Evolutionary conservation across 2,113 vertebrate species (phyloP), one percentile per base, ranked within the genome.

Genomic region (Anseranas semipalmata): DNA sequence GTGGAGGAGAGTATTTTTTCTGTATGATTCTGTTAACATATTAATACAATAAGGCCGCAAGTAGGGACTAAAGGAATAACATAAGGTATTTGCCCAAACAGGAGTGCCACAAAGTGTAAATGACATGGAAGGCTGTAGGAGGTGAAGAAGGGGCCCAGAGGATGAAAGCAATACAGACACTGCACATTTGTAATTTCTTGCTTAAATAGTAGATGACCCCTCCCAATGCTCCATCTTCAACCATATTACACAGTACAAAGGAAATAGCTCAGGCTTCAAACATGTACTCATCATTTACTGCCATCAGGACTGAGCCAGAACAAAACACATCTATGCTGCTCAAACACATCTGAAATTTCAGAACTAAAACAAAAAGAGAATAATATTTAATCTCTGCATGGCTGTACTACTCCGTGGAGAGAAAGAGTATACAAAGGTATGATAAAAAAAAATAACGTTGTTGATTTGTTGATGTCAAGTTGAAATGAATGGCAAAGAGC

Each of bases 11-110:
- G 90, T 77, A 74, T 90, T 94, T 91, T 81, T 59, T 58, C n/a
- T 46, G 12, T 55, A 68, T 28, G 48, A 68, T 55, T 65, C 62
- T 60, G 52, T 39, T 68, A 75, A 88, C 46, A 84, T 79, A 87
- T 77, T 72, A 80, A 95, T 62, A 48, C 18, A 86, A 13, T 27
- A 91, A 87, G 91, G 87, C 62, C 85, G 95, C 50, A 62, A 94
- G 83, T 88, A 80, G 8, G 13, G 88, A 80, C 91, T 95, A 78
- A 96, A 80, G 62, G 56, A 95, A 56, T 72, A 94, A 59, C 0
- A 30, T 35, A 79, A 81, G 83, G 88, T 84, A 94, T 89, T 71
- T 90, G 93, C 83, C 95, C 84, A 91, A 87, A 97, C 35, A 68
- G 79, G 39, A 93, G 88, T 7, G 10, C 4, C 62, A 81, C n/a